Evolutionary conservation across 2,888 invertebrate species (phyloP), one percentile per base, ranked within the genome.

Genomic region (Seira ritae): DNA sequence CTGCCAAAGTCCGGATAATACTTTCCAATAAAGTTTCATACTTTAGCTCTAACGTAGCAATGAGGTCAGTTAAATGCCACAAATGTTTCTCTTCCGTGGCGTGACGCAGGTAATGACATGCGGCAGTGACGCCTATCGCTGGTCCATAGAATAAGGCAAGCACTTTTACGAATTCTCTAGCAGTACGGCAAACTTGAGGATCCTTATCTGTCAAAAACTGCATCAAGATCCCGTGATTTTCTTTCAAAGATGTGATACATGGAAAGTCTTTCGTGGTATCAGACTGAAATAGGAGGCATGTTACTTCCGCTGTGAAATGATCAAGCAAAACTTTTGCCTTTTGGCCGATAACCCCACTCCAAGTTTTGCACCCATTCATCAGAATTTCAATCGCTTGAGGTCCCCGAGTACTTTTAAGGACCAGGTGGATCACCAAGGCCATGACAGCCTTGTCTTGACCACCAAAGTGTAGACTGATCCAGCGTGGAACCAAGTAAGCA

Each of bases 341-440:
- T 8, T 68, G 42, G 8, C 71, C 67, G 15, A 86, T 65, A 1
- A 74, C 66, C 0, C 67, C 69, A 8, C 67, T 31, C 88, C 88
- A 89, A 1, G 77, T 15, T 76, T 85, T 88, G 24, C 85, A 86
- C 0, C 87, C 88, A 17, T 66, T 75, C 76, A 89, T 84, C 1
- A 89, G 73, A 37, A 88, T 85, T 69, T 83, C 75, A 20, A 89
- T 70, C 1, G 86, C 85, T 31, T 77, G 79, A 0, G 88, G 86
- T 22, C 88, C 88, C 19, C 85, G 55, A 12, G 80, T 87, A 70
- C 89, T 88, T 76, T 89, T 89, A 19, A 89, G 65, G 42, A 89
- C 86, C 12, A 89, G 76, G 85, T 89, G 88, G 20, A 87, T 88
- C 12, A 88, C 85, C 15, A 89, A 78, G 0, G 88, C 88, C 10